A percentile compares a stretch with the other conserved stretches of the same genome.
These are phyloP conservation scores for Leptinotarsa texana DNA, from an alignment of 1,140 invertebrate genomes.

Conservation along the genomic window DNA sequence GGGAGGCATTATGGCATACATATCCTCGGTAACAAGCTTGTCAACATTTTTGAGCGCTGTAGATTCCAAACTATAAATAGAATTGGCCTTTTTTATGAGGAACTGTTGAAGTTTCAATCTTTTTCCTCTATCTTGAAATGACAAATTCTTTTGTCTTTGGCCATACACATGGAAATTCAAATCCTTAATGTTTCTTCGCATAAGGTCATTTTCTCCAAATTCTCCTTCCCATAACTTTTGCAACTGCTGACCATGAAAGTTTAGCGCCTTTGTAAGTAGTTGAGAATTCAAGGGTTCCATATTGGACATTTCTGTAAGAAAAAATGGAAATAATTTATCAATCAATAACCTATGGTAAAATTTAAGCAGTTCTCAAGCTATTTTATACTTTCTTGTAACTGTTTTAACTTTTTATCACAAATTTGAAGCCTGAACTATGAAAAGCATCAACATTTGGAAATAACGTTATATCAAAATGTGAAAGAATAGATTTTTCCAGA, in stretches of 20 bases:
- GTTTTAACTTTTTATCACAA: too few species aligned
- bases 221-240: conserved; percentile 84
- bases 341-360: too few species aligned
- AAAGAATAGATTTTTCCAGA: too few species aligned
- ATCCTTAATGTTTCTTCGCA: conserved; percentile 69
- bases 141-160: conserved; percentile 73
- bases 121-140: conserved; percentile 81
- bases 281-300: conserved; percentile 62
- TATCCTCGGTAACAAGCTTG: conserved; percentile 61
- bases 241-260: conserved; percentile 83
- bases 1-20: conserved; percentile 82
- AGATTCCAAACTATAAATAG: conserved; percentile 62
- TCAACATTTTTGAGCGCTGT: conserved; percentile 49
- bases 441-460: too few species aligned
- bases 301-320: neutral
- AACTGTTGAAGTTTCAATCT: conserved; percentile 83
- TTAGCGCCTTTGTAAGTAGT: conserved; percentile 72
- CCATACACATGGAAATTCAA: conserved; percentile 75
- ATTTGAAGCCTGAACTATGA: too few species aligned
- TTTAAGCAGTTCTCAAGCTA: too few species aligned
- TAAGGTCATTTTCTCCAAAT: conserved; percentile 72
- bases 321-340: too few species aligned
- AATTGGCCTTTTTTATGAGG: conserved; percentile 75
- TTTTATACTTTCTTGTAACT: too few species aligned
- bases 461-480: too few species aligned